A percentile compares a stretch with the other conserved stretches of the same genome.
phyloP scores from a whole-genome alignment of 2,113 vertebrate genomes.

The Tyrannus savana region DNA sequence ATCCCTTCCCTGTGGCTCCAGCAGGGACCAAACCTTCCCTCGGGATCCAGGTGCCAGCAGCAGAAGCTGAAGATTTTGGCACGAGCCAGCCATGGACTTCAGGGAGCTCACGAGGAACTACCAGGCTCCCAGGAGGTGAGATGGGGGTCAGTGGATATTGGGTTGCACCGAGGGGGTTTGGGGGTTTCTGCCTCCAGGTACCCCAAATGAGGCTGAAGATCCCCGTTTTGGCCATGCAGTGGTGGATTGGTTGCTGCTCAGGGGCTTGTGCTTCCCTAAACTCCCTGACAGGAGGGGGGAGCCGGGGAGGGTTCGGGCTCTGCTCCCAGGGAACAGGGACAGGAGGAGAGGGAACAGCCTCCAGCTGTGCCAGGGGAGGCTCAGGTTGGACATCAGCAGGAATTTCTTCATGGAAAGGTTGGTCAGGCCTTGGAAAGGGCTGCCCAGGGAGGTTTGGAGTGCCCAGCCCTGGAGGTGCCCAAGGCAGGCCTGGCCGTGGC shows the following conservation, averaged over 20 bases:
- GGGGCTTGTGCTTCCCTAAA: not conserved
- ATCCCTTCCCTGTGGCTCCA: slow-evolving; percentile 71
- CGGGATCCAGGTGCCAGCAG: slow-evolving; percentile 67
- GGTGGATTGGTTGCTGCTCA: rapidly evolving
- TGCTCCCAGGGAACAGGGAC: not conserved
- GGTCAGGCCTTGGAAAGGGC: not conserved
- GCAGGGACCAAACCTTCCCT: slow-evolving; percentile 75
- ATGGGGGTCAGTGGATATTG: not conserved
- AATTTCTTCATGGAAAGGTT: not conserved
- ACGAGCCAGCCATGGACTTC: not conserved
- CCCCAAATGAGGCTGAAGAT: not conserved
- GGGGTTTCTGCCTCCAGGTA: not conserved
- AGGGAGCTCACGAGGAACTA: not conserved
- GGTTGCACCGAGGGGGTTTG: rapidly evolving
- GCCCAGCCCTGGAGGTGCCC: not conserved
- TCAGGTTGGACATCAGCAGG: not conserved
- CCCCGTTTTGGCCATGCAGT: not conserved
- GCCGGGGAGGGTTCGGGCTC: not conserved
- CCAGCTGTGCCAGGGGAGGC: not conserved
- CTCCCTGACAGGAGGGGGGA: too few species aligned
- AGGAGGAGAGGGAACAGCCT: not conserved
- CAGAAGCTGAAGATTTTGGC: not conserved
- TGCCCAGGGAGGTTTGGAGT: not conserved
- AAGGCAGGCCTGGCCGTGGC: not conserved
- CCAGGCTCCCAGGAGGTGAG: not conserved